Percentiles rank a stretch among this genome's conserved stretches.
Evolutionary conservation across 2,888 invertebrate species (phyloP).

Genomic region (Hypolimnas misippus): DNA sequence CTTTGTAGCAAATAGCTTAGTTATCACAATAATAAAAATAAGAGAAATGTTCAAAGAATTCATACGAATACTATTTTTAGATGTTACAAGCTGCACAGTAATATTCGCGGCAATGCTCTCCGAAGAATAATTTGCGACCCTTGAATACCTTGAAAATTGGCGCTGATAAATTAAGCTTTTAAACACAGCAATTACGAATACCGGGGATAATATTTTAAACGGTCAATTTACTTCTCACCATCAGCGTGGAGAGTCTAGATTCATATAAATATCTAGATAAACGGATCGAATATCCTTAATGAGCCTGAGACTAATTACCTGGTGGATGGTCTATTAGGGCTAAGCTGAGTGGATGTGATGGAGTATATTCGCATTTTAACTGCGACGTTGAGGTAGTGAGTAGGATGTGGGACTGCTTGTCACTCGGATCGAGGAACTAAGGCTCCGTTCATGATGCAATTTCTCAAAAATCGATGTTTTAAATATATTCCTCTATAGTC

Average conservation of each 20-base stretch:
- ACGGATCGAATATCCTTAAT: constrained; percentile 42
- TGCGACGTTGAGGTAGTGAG: constrained; percentile 53
- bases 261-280: constrained; percentile 23
- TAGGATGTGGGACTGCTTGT: constrained; percentile 35
- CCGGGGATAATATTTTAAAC: constrained; percentile 36
- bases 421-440: constrained; percentile 11
- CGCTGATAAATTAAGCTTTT: constrained; percentile 40
- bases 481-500: too few species aligned
- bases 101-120: constrained; percentile 19
- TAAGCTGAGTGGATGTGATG: constrained; percentile 34
- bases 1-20: not conserved
- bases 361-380: constrained; percentile 45
- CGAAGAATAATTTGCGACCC: constrained; percentile 35
- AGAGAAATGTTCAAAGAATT: not conserved
- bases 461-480: too few species aligned
- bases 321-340: constrained; percentile 43
- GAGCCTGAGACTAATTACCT: constrained; percentile 49
- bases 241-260: constrained; percentile 16
- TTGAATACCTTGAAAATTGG: constrained; percentile 35
- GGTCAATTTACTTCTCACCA: constrained; percentile 25
- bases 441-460: not conserved
- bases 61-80: constrained; percentile 7
- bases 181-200: constrained; percentile 37
- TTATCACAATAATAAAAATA: not conserved
- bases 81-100: constrained; percentile 7